Evolutionary conservation across 2,797 vertebrate species (phyloP).

Genomic region (Gymnopithys bicolor): DNA sequence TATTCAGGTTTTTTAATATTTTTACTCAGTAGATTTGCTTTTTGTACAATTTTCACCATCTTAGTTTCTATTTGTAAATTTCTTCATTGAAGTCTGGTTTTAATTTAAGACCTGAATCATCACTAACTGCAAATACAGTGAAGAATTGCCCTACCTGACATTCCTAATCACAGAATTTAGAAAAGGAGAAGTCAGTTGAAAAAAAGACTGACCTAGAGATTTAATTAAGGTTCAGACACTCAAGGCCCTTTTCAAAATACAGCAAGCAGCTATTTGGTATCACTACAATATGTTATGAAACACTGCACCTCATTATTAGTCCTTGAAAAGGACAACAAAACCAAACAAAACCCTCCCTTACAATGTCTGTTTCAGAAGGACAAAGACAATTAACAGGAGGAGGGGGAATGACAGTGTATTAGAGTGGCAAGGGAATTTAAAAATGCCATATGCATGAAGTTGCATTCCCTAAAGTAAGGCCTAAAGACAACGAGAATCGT

Average conservation of each 20-base stretch:
- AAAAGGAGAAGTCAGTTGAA: background rate
- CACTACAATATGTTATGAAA: background rate
- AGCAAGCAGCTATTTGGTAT: background rate
- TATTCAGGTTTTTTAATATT: background rate
- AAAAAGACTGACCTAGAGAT: background rate
- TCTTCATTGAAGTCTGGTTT: background rate
- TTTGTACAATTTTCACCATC: background rate
- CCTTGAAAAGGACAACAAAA: constrained; percentile 8
- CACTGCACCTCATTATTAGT: background rate
- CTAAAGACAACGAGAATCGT: background rate
- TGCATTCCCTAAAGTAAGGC: background rate
- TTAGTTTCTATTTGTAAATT: background rate
- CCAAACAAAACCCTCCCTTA: background rate
- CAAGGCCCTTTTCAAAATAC: background rate
- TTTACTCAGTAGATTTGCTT: background rate
- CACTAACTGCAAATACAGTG: background rate
- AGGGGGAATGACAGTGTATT: background rate
- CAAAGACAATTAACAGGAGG: constrained; percentile 45
- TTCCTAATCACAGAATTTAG: background rate
- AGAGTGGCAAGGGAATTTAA: constrained; percentile 1
- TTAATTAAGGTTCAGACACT: background rate
- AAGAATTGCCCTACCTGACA: background rate
- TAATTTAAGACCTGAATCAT: background rate
- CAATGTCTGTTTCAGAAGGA: background rate
- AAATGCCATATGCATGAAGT: background rate